Evolutionary conservation across 2,888 invertebrate genomes (phyloP), one percentile per base, ranked within the genome.

Genomic region (Drosophila quasianomalipes): DNA sequence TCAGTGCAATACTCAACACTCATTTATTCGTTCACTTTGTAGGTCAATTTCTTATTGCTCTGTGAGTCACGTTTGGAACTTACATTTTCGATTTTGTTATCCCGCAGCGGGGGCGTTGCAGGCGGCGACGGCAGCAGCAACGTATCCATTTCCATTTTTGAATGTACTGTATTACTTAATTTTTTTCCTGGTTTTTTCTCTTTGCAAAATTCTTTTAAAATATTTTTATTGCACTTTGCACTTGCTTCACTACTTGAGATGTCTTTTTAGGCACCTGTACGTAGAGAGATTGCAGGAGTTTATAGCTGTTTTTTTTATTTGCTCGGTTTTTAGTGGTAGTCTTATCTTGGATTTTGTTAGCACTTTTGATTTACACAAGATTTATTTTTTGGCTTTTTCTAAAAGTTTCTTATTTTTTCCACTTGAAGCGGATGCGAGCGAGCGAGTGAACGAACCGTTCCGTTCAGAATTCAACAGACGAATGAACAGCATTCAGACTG

Each of bases 81-180:
- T 93, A 93, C 93, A 81, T 92, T 92, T 87, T 92, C 90, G 55
- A 67, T 62, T 89, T 92, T 92, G 65, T 91, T 92, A 85, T 93
- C 94, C 93, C 95, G 95, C 91, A 96, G 94, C 90, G 96, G 96
- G 79, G 96, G 96, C 87, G 96, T 96, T 89, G 95, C 95, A 76
- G 96, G 96, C 89, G 96, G 96, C 86, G 96, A 96, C 87, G 96
- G 95, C 85, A 94, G 83, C 79, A 93, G 74, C 70, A 90, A 68
- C 35, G 85, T 85, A 85, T 85, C 83, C 79, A 92, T 92, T 89
- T 93, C 93, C 93, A 93, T 93, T 86, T 82, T 87, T 70, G 35
- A 60, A 58, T 76, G 35, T 60, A 41, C 61, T 37, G 54, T 55
- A 4, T 28, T 51, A 26, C 26, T 47, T 4, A 16, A 16, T 44